phyloP scores from a whole-genome alignment of 1,140 invertebrate genomes.

The Drosophila erecta region DNA sequence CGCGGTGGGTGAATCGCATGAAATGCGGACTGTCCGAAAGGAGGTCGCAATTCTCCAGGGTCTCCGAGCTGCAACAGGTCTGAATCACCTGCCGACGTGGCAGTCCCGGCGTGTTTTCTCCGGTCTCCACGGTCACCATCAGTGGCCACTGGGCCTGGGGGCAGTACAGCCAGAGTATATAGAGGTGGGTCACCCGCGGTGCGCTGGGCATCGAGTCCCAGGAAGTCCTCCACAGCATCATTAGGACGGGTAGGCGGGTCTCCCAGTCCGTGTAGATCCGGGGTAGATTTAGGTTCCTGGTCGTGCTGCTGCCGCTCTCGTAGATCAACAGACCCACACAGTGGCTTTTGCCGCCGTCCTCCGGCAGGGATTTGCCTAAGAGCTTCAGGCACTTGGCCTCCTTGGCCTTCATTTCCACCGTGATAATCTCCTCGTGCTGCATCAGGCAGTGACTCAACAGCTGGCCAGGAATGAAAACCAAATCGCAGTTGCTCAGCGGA shows the following conservation, averaged over 20 bases:
- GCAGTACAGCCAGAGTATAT: slow-evolving; percentile 24
- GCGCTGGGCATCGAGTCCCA: slow-evolving; percentile 4
- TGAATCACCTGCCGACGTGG: background rate
- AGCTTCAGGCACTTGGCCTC: background rate
- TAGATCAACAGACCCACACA: slow-evolving; percentile 15
- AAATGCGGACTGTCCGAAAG: slow-evolving; percentile 5
- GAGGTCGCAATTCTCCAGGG: background rate
- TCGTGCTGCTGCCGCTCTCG: background rate
- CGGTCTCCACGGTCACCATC: background rate
- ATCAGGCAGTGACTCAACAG: slow-evolving; percentile 15
- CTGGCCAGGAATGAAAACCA: background rate
- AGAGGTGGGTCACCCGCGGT: slow-evolving; percentile 14
- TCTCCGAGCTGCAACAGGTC: slow-evolving; percentile 3
- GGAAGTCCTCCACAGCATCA: slow-evolving; percentile 26
- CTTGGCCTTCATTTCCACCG: background rate
- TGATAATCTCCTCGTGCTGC: background rate
- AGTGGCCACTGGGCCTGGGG: slow-evolving; percentile 8
- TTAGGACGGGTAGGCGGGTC: background rate
- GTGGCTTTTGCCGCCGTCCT: background rate
- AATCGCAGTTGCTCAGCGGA: slow-evolving; percentile 6
- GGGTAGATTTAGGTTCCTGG: slow-evolving; percentile 1
- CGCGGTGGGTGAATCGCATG: slow-evolving; percentile 29
- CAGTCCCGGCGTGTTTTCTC: background rate
- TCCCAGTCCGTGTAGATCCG: background rate
- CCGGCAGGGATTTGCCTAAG: background rate